Conservation (phyloP, 2,888 invertebrate genomes). For the Folsomia manolachei region DNA sequence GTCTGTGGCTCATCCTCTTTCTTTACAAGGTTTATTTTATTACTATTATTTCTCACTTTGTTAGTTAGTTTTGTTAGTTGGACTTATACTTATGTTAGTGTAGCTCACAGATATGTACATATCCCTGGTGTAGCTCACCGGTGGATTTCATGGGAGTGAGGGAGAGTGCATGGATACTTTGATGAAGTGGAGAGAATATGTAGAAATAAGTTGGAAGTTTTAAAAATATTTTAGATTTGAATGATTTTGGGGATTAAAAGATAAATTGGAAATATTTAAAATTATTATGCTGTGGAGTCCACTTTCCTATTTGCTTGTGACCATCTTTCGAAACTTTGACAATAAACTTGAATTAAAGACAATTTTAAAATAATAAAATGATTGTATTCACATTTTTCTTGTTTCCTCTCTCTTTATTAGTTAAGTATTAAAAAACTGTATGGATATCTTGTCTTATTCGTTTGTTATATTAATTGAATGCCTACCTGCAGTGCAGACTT, state of each 20-base stretch:
- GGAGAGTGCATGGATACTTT: not conserved
- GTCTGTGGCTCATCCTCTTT: slow-evolving; percentile 6
- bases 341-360: not conserved
- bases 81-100: no score
- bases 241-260: no score
- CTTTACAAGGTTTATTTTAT: not conserved
- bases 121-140: not conserved
- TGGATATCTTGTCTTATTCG: slow-evolving; percentile 9
- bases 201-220: not conserved
- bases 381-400: no score
- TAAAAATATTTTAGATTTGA: no score
- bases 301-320: no score
- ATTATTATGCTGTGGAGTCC: not conserved
- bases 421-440: slow-evolving; percentile 3
- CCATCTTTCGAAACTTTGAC: not conserved
- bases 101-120: not conserved
- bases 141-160: no score
- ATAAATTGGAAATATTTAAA: not conserved
- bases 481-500: not conserved
- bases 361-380: no score
- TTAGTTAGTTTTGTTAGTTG: not conserved
- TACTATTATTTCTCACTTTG: not conserved
- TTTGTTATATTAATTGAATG: slow-evolving; percentile 23
- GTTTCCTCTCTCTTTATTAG: not conserved
- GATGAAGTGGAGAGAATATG: not conserved